A percentile compares a stretch with the other conserved stretches of the same genome.
Conservation (phyloP, 92 coral and sea anemone species). For the Galaxea fascicularis region DNA sequence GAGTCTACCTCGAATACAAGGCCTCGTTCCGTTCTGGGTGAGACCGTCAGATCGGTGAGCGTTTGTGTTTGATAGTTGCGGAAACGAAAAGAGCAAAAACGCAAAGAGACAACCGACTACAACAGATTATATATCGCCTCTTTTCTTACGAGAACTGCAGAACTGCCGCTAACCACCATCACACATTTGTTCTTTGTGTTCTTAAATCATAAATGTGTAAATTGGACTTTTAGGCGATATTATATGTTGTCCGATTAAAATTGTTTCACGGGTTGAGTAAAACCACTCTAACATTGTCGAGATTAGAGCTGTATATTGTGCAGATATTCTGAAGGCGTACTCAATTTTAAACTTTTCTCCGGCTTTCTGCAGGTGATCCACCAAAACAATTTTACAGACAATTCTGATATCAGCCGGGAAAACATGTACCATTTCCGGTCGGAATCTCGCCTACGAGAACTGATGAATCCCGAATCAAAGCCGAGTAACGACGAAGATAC, state of each 20-base stretch:
- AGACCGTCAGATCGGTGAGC: slow-evolving; percentile 15
- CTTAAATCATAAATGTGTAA: too few species aligned
- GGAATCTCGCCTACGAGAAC: background rate
- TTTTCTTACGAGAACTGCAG: too few species aligned
- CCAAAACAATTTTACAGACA: background rate
- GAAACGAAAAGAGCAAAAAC: too few species aligned
- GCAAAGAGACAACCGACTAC: too few species aligned
- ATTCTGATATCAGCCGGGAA: background rate
- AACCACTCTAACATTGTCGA: too few species aligned
- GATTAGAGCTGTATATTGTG: too few species aligned
- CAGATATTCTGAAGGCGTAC: background rate
- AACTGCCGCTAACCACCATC: too few species aligned
- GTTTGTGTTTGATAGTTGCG: background rate
- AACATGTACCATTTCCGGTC: slow-evolving; percentile 27
- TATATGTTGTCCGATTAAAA: too few species aligned
- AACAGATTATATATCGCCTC: too few species aligned
- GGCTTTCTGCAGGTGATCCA: background rate
- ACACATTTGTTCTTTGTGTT: too few species aligned
- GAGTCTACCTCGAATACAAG: slow-evolving; percentile 2
- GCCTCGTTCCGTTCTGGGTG: slow-evolving; percentile 15
- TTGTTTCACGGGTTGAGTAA: too few species aligned
- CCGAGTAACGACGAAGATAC: background rate
- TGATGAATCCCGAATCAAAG: background rate
- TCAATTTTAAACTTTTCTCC: background rate
- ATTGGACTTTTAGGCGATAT: too few species aligned